Base-by-base conservation (phyloP, 2,113 vertebrate species). In the Picathartes gymnocephalus region DNA sequence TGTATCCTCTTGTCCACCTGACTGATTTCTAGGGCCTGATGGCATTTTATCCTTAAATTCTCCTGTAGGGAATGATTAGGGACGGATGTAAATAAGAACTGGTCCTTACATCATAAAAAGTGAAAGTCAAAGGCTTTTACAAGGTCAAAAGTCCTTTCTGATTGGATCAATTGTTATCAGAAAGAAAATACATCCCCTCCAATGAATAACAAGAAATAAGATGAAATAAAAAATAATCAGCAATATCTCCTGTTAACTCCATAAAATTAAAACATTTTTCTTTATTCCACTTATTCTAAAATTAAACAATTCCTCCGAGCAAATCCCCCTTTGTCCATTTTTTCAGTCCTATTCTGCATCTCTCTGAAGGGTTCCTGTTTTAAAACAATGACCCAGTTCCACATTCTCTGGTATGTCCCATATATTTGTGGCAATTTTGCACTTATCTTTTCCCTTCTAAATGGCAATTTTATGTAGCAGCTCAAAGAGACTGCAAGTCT, bases 1-100 rank as follows among this genome's bases (percentile, higher is more conserved):
- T 94, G 71, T 94, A 73, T 93, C 68, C 19, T 40, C 79, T 88
- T 80, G 81, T 93, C 81, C 74, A 96, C 74, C 81, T 93, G 87
- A 87, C 71, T 94, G 93, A 77, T 25, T 95, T 86, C 90, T 65
- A 69, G 50, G 62, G 65, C 20, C 40, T 92, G 66, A 76, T 28
- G 61, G n/a, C 65, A 53, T 92, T 95, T 93, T 86, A 90, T 77
- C 44, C 60, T 83, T 92, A 91, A 86, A 78, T 93, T 86, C 94
- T 92, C 76, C 79, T 86, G 68, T 64, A 90, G 47, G 37, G 56
- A 19, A 13, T 93, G 47, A 78, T 93, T 90, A 93, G 47, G 28
- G 10, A 60, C 74, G 56, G 18, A 71, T 87, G 62, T 86, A 97
- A 95, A 96, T 93, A 92, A 74, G 64, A 93, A 88, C 20, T 23